Conservation (phyloP, 1,140 invertebrate genomes). For the Babylonia areolata region DNA sequence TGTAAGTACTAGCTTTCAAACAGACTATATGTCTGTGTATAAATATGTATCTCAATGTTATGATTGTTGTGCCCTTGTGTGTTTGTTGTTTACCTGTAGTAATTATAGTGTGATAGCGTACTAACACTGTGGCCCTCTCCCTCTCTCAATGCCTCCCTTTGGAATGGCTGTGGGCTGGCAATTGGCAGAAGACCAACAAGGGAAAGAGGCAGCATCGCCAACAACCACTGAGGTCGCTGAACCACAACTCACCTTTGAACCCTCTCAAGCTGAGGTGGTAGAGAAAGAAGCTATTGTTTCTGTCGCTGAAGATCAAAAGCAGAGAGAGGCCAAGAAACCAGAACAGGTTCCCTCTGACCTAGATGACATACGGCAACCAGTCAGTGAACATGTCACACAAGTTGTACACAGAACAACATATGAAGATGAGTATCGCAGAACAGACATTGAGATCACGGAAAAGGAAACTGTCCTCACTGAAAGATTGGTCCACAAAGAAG, state of each 20-base stretch:
- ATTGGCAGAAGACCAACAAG: conserved; percentile 46
- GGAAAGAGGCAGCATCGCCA: conserved; percentile 12
- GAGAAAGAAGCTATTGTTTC: conserved; percentile 5
- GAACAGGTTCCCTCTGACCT: not conserved
- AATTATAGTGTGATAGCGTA: conserved; percentile 16
- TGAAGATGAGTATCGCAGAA: conserved; percentile 25
- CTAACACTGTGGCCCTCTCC: conserved; percentile 53
- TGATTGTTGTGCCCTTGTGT: not conserved
- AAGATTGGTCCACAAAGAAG: conserved; percentile 25
- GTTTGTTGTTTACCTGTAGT: not conserved
- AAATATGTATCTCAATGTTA: not conserved
- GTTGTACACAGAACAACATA: not conserved
- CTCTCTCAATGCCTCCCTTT: conserved; percentile 57
- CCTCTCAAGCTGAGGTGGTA: not conserved
- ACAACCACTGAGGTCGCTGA: conserved; percentile 1
- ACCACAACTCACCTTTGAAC: not conserved
- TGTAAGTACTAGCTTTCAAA: too few relatives aligned
- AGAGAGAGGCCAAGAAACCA: not conserved
- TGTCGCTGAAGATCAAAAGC: not conserved
- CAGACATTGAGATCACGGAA: conserved; percentile 29
- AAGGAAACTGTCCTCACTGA: conserved; percentile 34
- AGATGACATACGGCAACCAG: not conserved
- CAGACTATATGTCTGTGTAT: too few relatives aligned
- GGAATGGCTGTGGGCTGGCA: conserved; percentile 51
- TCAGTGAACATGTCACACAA: conserved; percentile 3